phyloP scores from a whole-genome alignment of 2,113 vertebrate species.

The Neopipo cinnamomea region DNA sequence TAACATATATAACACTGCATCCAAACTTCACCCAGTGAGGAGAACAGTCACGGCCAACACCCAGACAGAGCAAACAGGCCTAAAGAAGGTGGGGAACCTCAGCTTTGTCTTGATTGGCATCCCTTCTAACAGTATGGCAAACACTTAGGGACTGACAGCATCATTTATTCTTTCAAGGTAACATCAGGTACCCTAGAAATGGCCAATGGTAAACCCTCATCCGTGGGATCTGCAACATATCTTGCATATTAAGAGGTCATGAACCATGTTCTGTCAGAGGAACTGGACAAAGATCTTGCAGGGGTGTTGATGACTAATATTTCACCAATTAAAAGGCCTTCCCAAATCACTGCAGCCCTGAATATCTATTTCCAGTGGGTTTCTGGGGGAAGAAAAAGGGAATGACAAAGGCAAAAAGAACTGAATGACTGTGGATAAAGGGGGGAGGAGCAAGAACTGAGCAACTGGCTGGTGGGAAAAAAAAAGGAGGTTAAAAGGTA shows the following conservation, averaged over 20 bases:
- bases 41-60: background rate
- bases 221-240: background rate
- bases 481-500: background rate
- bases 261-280: rapidly evolving
- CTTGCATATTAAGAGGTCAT: background rate
- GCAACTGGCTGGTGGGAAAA: background rate
- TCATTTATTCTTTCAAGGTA: background rate
- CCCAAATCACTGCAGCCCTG: background rate
- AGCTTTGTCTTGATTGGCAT: background rate
- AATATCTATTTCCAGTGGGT: background rate
- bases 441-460: background rate
- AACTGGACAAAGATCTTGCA: background rate
- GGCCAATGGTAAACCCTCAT: background rate
- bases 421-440: background rate
- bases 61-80: background rate
- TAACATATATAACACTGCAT: background rate
- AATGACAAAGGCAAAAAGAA: background rate
- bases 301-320: background rate
- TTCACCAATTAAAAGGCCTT: background rate
- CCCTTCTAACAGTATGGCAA: background rate
- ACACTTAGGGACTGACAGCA: background rate
- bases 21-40: background rate
- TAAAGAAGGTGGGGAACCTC: background rate
- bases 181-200: background rate
- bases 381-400: background rate